Evolutionary conservation across 2,888 invertebrate species (phyloP).

Genomic region (Balanococcus diminutus): DNA sequence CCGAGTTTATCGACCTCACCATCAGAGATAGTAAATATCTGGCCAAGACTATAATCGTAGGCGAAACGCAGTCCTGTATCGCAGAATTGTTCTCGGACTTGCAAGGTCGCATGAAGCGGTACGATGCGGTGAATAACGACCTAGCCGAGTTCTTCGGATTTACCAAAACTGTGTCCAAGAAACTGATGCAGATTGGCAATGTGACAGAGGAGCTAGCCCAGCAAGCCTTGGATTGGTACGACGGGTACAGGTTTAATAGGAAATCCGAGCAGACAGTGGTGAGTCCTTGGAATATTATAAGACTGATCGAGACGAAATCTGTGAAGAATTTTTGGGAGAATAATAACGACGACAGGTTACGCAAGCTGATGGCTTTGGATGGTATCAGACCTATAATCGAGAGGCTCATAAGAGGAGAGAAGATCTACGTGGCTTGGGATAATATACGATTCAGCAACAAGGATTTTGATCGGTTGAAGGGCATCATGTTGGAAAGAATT

Average conservation of each 20-base stretch:
- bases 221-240: not conserved
- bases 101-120: not conserved
- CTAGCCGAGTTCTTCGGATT: not conserved
- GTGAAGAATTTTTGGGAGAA: not conserved
- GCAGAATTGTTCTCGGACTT: not conserved
- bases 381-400: not conserved
- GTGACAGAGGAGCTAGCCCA: not conserved
- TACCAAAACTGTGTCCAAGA: not conserved
- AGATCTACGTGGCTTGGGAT: not conserved
- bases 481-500: not conserved
- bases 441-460: not conserved
- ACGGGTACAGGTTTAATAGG: not conserved
- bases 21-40: not conserved
- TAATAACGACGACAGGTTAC: not conserved
- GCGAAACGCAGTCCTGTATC: not conserved
- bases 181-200: not conserved
- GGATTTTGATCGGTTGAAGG: not conserved
- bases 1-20: not conserved
- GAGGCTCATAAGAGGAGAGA: not conserved
- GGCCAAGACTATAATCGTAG: not conserved
- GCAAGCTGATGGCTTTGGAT: not conserved
- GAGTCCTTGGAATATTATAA: not conserved
- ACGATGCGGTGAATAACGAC: not conserved
- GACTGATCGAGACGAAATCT: not conserved
- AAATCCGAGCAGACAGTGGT: not conserved